Evolutionary conservation across 2,113 vertebrate species (phyloP).

Genomic region (Dasyornis broadbenti): DNA sequence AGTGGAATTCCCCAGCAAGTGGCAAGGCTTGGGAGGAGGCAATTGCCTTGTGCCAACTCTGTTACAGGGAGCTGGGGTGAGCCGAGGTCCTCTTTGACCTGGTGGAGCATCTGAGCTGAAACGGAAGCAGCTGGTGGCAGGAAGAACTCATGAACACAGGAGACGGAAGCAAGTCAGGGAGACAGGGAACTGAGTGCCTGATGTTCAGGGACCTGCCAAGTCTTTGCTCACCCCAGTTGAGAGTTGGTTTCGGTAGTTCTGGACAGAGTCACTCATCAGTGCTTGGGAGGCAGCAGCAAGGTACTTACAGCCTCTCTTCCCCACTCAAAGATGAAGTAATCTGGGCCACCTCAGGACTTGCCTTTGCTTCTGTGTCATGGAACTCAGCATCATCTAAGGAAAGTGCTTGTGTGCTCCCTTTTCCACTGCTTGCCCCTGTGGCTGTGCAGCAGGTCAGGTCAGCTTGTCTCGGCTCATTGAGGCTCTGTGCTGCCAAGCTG

Average conservation of each 20-base stretch:
- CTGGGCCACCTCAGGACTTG: background rate
- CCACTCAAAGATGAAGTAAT: background rate
- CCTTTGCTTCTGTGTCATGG: background rate
- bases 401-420: background rate
- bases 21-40: background rate
- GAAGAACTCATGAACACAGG: background rate
- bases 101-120: background rate
- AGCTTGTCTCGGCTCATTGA: background rate
- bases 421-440: fast-evolving
- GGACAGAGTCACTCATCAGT: background rate
- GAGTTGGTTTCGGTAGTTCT: background rate
- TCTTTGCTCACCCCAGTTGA: background rate
- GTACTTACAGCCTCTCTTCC: background rate
- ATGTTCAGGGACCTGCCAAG: background rate
- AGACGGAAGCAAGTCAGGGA: background rate
- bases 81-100: background rate
- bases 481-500: background rate
- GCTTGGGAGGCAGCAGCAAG: background rate
- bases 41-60: fast-evolving
- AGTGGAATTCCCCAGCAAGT: background rate
- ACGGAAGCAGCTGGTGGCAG: background rate
- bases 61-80: background rate
- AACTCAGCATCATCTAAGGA: fast-evolving
- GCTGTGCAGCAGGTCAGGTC: background rate
- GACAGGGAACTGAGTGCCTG: background rate